Percentiles rank a stretch among this genome's conserved stretches.
Conservation (phyloP, 2,113 vertebrate genomes). For the Plecotus auritus region DNA sequence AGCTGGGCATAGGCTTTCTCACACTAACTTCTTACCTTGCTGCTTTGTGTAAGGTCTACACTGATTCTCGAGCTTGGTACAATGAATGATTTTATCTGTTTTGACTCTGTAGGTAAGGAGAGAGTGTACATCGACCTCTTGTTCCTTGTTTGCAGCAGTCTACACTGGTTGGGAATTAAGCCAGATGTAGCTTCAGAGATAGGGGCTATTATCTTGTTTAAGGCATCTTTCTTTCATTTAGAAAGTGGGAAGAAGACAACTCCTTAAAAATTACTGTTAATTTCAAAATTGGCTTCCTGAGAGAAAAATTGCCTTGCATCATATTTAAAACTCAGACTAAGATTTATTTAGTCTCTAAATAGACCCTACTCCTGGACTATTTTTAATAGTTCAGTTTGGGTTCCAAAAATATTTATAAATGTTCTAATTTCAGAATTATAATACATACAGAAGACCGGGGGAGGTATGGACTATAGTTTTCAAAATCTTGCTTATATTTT, state of each 20-base stretch:
- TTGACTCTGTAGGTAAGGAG: background rate
- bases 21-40: background rate
- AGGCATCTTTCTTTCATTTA: background rate
- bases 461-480: constrained; percentile 24
- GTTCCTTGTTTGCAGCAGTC: background rate
- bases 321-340: constrained; percentile 42
- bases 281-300: constrained; percentile 50
- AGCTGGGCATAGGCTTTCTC: background rate
- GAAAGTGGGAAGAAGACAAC: background rate
- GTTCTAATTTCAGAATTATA: constrained; percentile 44
- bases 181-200: background rate
- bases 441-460: background rate
- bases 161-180: background rate
- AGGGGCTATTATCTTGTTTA: background rate
- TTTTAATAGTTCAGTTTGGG: constrained; percentile 14
- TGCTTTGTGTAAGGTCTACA: background rate
- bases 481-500: constrained; percentile 42
- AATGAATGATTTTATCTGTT: background rate
- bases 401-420: constrained; percentile 52
- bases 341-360: constrained; percentile 61
- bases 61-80: background rate
- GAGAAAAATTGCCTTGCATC: constrained; percentile 44
- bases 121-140: background rate
- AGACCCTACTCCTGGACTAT: constrained; percentile 35
- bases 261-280: background rate